phyloP scores from a whole-genome alignment of 2,888 invertebrate species.

The Melitaea athalia region DNA sequence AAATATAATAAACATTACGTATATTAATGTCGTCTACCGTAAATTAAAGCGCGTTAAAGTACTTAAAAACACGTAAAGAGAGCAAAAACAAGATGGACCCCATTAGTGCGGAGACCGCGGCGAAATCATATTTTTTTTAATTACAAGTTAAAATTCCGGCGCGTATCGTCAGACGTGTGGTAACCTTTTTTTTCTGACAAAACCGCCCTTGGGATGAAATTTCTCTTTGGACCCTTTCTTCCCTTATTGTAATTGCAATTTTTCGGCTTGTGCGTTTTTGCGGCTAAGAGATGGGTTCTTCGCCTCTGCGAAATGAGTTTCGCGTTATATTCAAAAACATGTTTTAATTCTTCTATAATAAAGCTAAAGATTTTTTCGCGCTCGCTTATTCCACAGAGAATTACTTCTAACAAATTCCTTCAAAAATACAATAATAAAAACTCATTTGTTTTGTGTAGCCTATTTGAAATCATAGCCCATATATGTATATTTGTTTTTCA shows the following conservation, averaged over 20 bases:
- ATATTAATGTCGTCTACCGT: background rate
- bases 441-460: no score
- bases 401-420: no score
- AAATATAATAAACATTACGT: background rate
- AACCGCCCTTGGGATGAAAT: slow-evolving; percentile 18
- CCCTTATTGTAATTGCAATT: slow-evolving; percentile 21
- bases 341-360: no score
- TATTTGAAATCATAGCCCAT: no score
- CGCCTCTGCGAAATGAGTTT: background rate
- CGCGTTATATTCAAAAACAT: background rate
- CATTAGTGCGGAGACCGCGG: slow-evolving; percentile 26
- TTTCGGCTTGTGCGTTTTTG: slow-evolving; percentile 14
- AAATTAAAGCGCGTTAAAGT: background rate
- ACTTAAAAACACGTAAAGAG: slow-evolving; percentile 8
- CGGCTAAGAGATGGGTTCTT: background rate
- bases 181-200: slow-evolving; percentile 12
- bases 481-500: no score
- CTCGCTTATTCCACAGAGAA: no score
- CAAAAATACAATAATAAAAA: no score
- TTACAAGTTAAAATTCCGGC: slow-evolving; percentile 20
- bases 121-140: slow-evolving; percentile 16
- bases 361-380: no score
- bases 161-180: slow-evolving; percentile 14
- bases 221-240: slow-evolving; percentile 21
- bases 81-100: slow-evolving; percentile 23